Evolutionary conservation across 1,140 invertebrate species (phyloP).

Genomic region (Papilio helenus): DNA sequence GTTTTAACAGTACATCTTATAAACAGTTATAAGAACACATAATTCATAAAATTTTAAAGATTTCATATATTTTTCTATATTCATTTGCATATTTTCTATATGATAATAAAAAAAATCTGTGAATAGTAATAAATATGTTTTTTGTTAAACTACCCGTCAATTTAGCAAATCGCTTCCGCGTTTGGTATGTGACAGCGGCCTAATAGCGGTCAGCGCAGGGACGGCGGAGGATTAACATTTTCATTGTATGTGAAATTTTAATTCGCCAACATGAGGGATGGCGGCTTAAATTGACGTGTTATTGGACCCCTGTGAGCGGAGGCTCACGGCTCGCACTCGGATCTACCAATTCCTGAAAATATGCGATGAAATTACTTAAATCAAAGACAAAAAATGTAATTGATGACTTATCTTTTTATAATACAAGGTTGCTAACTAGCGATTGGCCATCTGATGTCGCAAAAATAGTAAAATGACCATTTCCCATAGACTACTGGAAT

Average conservation of each 20-base stretch:
- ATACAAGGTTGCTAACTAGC: not conserved
- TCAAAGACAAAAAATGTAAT: not conserved
- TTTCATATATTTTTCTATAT: too few relatives aligned
- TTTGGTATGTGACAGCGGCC: constrained; percentile 37
- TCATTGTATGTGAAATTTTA: constrained; percentile 32
- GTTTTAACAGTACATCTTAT: too few relatives aligned
- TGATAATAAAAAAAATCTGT: not conserved
- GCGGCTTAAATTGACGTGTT: constrained; percentile 65
- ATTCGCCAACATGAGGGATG: constrained; percentile 63
- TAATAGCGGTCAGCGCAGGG: constrained; percentile 65
- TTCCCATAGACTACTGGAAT: too few relatives aligned
- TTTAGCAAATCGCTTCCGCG: constrained; percentile 47
- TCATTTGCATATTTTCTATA: too few relatives aligned
- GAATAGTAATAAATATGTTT: not conserved
- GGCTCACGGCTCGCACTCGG: constrained; percentile 9
- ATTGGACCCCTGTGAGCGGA: constrained; percentile 58
- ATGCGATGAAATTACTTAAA: constrained; percentile 10
- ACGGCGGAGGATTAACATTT: constrained; percentile 60
- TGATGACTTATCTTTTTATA: not conserved
- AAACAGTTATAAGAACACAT: too few relatives aligned
- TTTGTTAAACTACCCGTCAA: not conserved
- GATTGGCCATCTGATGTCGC: too few relatives aligned
- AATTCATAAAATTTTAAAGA: too few relatives aligned
- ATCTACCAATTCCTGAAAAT: not conserved
- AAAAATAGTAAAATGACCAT: too few relatives aligned